These are phyloP conservation scores for Zhuqinia jingwanae DNA, from an alignment of 2,888 invertebrate species.

Conservation along the genomic window DNA sequence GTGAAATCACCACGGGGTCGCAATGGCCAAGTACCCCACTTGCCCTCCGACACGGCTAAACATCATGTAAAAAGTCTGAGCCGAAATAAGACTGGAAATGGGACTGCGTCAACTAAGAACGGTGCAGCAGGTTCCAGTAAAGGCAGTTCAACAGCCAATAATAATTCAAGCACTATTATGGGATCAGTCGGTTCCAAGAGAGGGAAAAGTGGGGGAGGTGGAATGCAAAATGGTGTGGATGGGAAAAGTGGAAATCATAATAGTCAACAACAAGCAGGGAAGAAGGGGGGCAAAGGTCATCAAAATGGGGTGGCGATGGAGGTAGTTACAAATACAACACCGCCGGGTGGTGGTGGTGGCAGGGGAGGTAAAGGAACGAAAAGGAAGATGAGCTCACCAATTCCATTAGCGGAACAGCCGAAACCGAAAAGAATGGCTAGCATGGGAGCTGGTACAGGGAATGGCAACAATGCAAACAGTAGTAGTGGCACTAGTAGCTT, in stretches of 20 bases:
- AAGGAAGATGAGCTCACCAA: slow-evolving; percentile 34
- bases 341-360: background rate
- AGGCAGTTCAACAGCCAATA: background rate
- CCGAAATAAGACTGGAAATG: slow-evolving; percentile 52
- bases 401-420: slow-evolving; percentile 15
- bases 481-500: background rate
- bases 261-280: background rate
- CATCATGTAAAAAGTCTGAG: slow-evolving; percentile 25
- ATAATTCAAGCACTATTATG: background rate
- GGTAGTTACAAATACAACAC: background rate
- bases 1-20: slow-evolving; percentile 53
- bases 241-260: slow-evolving; percentile 1
- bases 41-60: slow-evolving; percentile 47
- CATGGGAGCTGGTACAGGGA: background rate
- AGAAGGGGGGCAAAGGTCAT: slow-evolving; percentile 22
- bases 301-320: slow-evolving; percentile 1
- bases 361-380: slow-evolving; percentile 12
- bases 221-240: background rate
- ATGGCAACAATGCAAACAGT: background rate
- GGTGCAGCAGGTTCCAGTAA: slow-evolving; percentile 10
- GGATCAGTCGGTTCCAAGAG: background rate
- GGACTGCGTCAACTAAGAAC: background rate
- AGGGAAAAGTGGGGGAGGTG: background rate
- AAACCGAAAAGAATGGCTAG: slow-evolving; percentile 14
- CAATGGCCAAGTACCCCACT: slow-evolving; percentile 48